Base-by-base conservation (phyloP, 2,797 vertebrate genomes). In the Amblyraja radiata region DNA sequence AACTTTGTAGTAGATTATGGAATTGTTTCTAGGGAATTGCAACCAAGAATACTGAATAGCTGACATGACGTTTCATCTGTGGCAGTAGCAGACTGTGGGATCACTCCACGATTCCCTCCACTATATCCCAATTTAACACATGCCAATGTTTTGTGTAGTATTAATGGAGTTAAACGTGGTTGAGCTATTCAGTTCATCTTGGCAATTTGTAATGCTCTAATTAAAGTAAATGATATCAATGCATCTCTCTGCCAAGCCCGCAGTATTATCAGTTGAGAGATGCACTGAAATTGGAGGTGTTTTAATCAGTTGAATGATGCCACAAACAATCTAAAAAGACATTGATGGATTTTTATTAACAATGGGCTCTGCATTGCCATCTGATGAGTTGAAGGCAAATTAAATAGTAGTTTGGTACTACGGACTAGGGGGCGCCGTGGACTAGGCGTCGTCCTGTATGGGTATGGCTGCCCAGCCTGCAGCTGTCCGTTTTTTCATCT, bases 221-320 rank as follows among this genome's bases (percentile, higher is more conserved):
- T 86, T 86, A 32, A 32, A 86, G 83, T 58, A 63, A 18, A 68
- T 88, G 61, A 88, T 88, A n/a, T 88, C 84, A 68, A 18, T 88
- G 61, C 63, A 36, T 32, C 14, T 68, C 9, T 36, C 7, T 63
- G 84, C n/a, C 61, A 36, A 32, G 9, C n/a, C 25, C 2, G 0
- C 83, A 63, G 10, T 32, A 32, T 32, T 36, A 65, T 68, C n/a
- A 88, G 14, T 36, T 88, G 28, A 10, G 14, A 88, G 61, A 14
- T 68, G 63, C 84, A 65, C n/a, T 88, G 63, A 3, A 68, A n/a
- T 68, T 88, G 6, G 6, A 86, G n/a, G 18, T 68, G 84, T 32
- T 61, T 36, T 68, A 36, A 18, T 88, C 63, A 32, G 36, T 46
- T 36, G n/a, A 88, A 18, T 68, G 28, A 63, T 14, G 14, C 13